Percentiles rank a stretch among this genome's conserved stretches.
These are phyloP conservation scores for Lagocephalus sceleratus DNA, from an alignment of 2,797 vertebrate genomes.

Conservation along the genomic window DNA sequence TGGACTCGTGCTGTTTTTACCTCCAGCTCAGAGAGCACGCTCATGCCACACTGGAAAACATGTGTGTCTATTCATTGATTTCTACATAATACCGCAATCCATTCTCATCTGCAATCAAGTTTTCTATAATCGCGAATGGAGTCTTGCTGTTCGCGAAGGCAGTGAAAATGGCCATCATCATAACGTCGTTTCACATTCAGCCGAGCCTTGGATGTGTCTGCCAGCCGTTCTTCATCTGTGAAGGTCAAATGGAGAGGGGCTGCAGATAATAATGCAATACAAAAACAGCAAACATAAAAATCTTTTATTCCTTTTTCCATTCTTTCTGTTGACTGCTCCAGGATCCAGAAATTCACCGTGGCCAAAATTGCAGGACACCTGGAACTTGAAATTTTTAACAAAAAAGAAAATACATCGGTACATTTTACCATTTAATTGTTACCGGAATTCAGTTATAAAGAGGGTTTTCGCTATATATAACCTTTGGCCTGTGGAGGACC, in stretches of 20 bases:
- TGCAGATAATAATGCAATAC: conserved; percentile 52
- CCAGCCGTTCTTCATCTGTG: conserved; percentile 65
- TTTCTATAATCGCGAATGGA: conserved; percentile 49
- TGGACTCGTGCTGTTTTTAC: conserved; percentile 48
- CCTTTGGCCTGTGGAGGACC: too few species aligned
- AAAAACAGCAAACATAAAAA: conserved; percentile 41
- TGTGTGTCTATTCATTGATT: conserved; percentile 50
- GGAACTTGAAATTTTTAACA: too few species aligned
- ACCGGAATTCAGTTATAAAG: too few species aligned
- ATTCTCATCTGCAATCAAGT: conserved; percentile 44
- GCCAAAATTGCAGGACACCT: too few species aligned
- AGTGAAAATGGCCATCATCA: conserved; percentile 31
- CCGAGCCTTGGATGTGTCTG: conserved; percentile 42
- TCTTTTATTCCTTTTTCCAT: too few species aligned
- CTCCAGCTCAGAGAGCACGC: conserved; percentile 48
- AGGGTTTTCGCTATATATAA: too few species aligned
- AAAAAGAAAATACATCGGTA: too few species aligned
- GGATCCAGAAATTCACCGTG: too few species aligned
- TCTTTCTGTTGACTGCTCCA: too few species aligned
- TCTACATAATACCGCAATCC: conserved; percentile 70
- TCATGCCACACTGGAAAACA: conserved; percentile 49
- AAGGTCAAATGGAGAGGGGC: conserved; percentile 46
- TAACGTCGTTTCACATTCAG: conserved; percentile 58
- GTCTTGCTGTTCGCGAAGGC: conserved; percentile 48
- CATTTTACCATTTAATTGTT: too few species aligned